A percentile compares a stretch with the other conserved stretches of the same genome.
Evolutionary conservation across 1,140 invertebrate genomes (phyloP).

Genomic region (Sarcophaga bullata): DNA sequence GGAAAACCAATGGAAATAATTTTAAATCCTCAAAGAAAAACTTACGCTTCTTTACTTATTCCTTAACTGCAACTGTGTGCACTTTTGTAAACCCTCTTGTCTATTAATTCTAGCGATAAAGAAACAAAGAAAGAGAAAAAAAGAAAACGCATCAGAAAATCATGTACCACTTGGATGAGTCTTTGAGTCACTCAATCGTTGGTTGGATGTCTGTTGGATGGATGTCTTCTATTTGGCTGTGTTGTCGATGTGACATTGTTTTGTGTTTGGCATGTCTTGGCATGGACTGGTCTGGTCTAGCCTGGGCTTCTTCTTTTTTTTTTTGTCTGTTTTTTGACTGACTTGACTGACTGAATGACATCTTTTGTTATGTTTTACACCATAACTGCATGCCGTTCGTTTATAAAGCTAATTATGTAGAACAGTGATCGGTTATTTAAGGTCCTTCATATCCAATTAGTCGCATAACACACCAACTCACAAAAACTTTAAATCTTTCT

Average conservation of each 20-base stretch:
- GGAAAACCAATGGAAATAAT: too few species aligned
- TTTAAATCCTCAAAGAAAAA: too few species aligned
- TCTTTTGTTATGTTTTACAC: conserved; percentile 40
- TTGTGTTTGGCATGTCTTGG: background rate
- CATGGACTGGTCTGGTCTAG: background rate
- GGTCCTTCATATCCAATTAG: conserved; percentile 46
- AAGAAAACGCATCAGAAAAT: background rate
- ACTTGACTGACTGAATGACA: conserved; percentile 13
- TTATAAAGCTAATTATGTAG: conserved; percentile 45
- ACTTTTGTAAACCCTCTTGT: background rate
- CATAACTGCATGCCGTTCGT: conserved; percentile 39
- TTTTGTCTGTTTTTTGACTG: background rate
- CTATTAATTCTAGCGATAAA: background rate
- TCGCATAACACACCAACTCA: conserved; percentile 45
- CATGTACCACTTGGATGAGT: conserved; percentile 20
- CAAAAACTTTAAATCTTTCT: conserved; percentile 31
- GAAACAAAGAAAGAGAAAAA: background rate
- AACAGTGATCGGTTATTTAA: conserved; percentile 46
- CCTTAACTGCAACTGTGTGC: background rate
- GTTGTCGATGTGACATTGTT: background rate
- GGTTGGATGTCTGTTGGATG: background rate
- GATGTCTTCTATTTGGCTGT: background rate
- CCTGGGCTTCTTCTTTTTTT: background rate
- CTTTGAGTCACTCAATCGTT: background rate
- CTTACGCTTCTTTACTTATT: background rate